A percentile compares a stretch with the other conserved stretches of the same genome.
Conservation (phyloP, 1,140 invertebrate species). For the Lepidurus couesii region DNA sequence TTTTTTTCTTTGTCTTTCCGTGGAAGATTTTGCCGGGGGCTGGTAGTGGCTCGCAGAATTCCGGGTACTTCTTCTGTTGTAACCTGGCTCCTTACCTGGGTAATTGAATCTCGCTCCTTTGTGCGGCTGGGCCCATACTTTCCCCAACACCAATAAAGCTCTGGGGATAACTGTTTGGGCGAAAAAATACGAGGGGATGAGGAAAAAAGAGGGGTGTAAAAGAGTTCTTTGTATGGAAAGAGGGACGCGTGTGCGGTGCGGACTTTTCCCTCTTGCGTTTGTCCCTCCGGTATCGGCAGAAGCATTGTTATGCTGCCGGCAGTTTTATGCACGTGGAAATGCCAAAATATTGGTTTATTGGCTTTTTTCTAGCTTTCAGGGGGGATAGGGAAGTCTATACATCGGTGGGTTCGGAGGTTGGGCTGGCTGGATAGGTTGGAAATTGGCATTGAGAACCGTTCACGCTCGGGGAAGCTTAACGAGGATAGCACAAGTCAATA, state of each 20-base stretch:
- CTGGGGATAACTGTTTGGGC: background rate
- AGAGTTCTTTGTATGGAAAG: background rate
- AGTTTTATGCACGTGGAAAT: background rate
- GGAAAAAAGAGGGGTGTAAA: background rate
- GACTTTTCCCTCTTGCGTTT: background rate
- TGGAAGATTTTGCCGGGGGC: background rate
- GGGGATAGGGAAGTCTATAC: background rate
- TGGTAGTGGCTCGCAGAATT: background rate
- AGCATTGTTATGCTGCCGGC: constrained; percentile 9
- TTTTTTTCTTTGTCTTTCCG: background rate
- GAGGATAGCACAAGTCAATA: background rate
- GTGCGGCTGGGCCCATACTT: no score
- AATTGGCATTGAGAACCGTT: background rate
- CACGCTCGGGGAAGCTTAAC: background rate
- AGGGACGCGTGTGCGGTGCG: background rate
- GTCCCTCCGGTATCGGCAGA: background rate
- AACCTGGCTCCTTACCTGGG: no score
- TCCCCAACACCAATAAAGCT: no score
- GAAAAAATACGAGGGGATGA: background rate
- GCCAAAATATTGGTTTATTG: constrained; percentile 6
- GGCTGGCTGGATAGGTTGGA: no score
- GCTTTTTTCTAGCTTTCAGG: constrained; percentile 1
- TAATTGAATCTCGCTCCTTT: no score
- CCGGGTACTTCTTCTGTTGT: no score
- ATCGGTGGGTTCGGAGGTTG: no score